phyloP scores from a whole-genome alignment of 2,113 vertebrate genomes.

The Archilochus colubris region DNA sequence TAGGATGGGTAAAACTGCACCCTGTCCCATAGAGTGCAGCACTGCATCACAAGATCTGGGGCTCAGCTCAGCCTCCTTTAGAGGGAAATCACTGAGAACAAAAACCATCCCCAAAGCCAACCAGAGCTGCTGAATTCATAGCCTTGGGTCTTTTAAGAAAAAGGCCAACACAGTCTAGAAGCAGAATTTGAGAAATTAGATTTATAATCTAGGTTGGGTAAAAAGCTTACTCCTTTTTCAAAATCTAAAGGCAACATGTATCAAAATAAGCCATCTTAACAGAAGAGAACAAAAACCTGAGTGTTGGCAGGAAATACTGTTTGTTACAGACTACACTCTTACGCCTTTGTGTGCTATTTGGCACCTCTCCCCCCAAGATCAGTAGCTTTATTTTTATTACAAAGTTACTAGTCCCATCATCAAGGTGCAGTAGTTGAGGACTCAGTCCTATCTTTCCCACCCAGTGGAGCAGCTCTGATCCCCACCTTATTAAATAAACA shows the following conservation, averaged over 20 bases:
- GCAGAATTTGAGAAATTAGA: not conserved
- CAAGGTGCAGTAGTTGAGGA: not conserved
- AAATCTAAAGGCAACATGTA: not conserved
- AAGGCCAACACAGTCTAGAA: not conserved
- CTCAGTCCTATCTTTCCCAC: not conserved
- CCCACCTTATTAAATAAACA: not conserved
- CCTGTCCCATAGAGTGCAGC: not conserved
- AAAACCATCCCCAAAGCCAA: not conserved
- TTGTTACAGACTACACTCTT: not conserved
- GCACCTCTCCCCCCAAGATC: not conserved
- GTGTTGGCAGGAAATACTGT: not conserved
- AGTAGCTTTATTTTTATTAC: not conserved
- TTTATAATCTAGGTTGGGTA: not conserved
- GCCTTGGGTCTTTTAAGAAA: not conserved
- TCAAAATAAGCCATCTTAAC: not conserved
- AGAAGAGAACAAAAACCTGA: not conserved
- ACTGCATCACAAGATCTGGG: fast-evolving
- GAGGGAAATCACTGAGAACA: not conserved
- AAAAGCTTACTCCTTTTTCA: not conserved
- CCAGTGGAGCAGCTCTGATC: not conserved
- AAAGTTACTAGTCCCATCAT: not conserved
- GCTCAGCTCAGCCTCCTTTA: not conserved
- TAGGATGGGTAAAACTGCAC: not conserved
- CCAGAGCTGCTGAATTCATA: not conserved
- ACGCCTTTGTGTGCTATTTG: not conserved